These are phyloP conservation scores for Theristicus caerulescens DNA, from an alignment of 2,113 vertebrate genomes.

Conservation along the genomic window DNA sequence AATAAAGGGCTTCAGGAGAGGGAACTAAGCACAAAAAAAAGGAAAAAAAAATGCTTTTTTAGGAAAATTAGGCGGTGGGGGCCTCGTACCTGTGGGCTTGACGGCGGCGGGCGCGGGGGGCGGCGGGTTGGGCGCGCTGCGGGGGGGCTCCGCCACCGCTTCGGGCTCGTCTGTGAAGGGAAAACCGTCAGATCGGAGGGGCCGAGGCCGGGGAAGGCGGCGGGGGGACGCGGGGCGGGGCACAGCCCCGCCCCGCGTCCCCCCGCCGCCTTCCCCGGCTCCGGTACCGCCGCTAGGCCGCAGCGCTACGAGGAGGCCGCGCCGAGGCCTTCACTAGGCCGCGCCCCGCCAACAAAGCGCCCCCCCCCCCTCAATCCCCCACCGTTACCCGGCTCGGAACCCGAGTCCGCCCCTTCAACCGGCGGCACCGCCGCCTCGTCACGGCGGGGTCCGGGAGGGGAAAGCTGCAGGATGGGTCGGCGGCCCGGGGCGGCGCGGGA, in stretches of 20 bases:
- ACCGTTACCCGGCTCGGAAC: slow-evolving; percentile 79
- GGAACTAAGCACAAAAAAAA: no score
- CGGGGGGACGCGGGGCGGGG: no score
- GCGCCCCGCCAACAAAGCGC: background rate
- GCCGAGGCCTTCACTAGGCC: background rate
- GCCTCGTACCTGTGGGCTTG: slow-evolving; percentile 86
- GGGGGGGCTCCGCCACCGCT: slow-evolving; percentile 72
- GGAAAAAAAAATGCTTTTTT: background rate
- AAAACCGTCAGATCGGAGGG: background rate
- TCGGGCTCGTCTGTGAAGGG: slow-evolving; percentile 81
- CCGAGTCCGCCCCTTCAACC: slow-evolving; percentile 39
- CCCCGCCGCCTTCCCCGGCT: background rate
- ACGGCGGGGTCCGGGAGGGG: slow-evolving; percentile 81
- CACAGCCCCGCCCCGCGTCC: no score
- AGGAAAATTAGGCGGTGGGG: background rate
- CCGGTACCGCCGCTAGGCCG: background rate
- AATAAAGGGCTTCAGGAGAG: no score
- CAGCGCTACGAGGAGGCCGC: background rate
- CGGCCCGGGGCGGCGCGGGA: slow-evolving; percentile 82
- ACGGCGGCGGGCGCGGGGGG: slow-evolving; percentile 79
- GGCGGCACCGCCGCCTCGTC: slow-evolving; percentile 70
- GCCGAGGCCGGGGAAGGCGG: background rate
- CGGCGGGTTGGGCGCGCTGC: slow-evolving; percentile 57
- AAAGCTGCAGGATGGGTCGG: slow-evolving; percentile 91
- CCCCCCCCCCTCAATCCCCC: background rate